Conservation (phyloP, 2,113 vertebrate species). For the Eubucco bourcierii region DNA sequence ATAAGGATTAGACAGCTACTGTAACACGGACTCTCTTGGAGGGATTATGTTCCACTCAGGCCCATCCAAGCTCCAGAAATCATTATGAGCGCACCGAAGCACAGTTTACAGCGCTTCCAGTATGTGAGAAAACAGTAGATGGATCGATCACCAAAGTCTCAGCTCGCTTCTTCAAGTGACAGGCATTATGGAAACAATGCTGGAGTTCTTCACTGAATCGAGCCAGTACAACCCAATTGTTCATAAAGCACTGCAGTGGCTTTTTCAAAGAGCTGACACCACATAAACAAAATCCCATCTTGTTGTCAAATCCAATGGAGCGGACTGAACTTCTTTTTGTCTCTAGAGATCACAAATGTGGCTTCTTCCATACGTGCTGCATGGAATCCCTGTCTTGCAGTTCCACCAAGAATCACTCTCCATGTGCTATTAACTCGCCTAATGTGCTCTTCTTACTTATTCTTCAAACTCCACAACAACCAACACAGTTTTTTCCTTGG, state of each 20-base stretch:
- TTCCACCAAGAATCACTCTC: neutral
- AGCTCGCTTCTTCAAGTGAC: neutral
- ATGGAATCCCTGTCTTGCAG: neutral
- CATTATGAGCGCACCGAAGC: slow-evolving; percentile 2
- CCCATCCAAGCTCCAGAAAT: neutral
- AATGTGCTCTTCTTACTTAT: neutral
- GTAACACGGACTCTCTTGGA: neutral
- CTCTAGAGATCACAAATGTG: neutral
- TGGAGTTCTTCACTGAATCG: neutral
- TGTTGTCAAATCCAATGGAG: slow-evolving; percentile 6
- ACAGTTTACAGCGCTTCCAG: neutral
- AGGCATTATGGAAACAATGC: neutral
- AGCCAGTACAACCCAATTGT: neutral
- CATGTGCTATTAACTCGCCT: neutral
- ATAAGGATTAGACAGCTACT: neutral
- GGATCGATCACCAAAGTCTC: neutral
- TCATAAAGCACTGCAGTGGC: neutral
- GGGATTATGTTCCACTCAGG: neutral
- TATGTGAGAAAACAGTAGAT: neutral
- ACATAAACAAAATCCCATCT: neutral
- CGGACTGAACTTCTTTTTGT: neutral
- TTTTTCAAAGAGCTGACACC: neutral
- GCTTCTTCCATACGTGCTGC: neutral
- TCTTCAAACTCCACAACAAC: neutral
- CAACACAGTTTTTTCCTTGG: neutral